Conservation (phyloP, 2,888 invertebrate species). For the Ashinkailepas kermadecensis region DNA sequence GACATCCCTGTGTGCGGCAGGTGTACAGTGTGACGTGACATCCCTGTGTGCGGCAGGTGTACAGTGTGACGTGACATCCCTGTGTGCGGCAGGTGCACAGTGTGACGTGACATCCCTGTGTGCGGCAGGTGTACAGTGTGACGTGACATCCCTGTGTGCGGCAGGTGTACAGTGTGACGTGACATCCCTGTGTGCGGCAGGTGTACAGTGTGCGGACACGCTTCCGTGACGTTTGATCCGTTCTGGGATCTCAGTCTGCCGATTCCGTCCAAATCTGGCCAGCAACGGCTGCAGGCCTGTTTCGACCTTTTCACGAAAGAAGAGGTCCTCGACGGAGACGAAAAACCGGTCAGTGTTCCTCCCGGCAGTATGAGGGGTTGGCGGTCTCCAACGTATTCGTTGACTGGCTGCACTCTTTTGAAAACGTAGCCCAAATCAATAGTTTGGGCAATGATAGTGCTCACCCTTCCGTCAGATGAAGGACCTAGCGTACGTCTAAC, state of each 20-base stretch:
- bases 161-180: constrained; percentile 64
- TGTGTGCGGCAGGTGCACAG: constrained; percentile 49
- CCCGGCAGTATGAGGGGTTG: too few species aligned
- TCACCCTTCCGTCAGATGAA: too few species aligned
- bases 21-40: constrained; percentile 72
- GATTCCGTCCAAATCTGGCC: constrained; percentile 61
- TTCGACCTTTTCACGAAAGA: constrained; percentile 82
- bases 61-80: constrained; percentile 64
- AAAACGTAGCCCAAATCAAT: too few species aligned
- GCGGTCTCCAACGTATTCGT: too few species aligned
- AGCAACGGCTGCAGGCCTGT: constrained; percentile 72
- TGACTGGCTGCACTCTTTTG: too few species aligned
- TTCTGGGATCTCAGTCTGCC: constrained; percentile 92
- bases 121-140: constrained; percentile 59
- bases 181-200: background rate
- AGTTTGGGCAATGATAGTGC: too few species aligned
- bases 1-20: background rate
- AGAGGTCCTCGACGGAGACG: constrained; percentile 88
- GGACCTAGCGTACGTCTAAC: too few species aligned
- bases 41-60: constrained; percentile 40
- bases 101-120: constrained; percentile 53
- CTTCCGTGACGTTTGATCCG: constrained; percentile 88
- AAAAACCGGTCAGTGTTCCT: constrained; percentile 66
- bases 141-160: too few species aligned
- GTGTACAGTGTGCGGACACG: constrained; percentile 75